Conservation (phyloP, 1,140 invertebrate genomes). For the Drosophila watanabei region DNA sequence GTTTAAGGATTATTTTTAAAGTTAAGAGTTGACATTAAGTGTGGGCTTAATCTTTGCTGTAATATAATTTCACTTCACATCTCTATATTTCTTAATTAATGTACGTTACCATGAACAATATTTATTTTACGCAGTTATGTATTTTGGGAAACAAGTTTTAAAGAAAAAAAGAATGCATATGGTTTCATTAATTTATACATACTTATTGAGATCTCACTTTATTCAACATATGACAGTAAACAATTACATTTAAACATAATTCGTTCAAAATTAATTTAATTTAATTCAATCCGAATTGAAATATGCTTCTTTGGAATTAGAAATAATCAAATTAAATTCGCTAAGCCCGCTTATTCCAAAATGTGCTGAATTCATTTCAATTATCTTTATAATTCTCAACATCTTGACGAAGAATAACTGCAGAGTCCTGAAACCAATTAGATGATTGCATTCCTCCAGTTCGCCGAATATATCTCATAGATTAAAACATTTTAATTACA, state of each 20-base stretch:
- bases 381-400: constrained; percentile 7
- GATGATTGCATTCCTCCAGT: constrained; percentile 34
- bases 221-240: too few relatives aligned
- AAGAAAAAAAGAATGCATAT: too few relatives aligned
- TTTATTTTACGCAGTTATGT: neutral
- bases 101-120: too few relatives aligned
- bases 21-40: too few relatives aligned
- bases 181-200: neutral
- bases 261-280: neutral
- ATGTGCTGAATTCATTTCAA: neutral
- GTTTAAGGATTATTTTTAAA: too few relatives aligned
- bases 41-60: too few relatives aligned
- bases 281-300: neutral
- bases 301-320: too few relatives aligned
- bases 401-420: constrained; percentile 11
- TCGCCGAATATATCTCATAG: constrained; percentile 34
- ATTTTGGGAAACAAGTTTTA: neutral
- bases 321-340: constrained; percentile 11
- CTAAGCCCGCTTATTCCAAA: constrained; percentile 7
- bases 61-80: neutral
- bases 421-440: constrained; percentile 30
- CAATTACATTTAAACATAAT: neutral
- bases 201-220: neutral
- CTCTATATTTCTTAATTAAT: neutral
- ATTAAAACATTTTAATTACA: constrained; percentile 66